Evolutionary conservation across 2,888 invertebrate genomes (phyloP).

Genomic region (Lasioglossum leucozonium): DNA sequence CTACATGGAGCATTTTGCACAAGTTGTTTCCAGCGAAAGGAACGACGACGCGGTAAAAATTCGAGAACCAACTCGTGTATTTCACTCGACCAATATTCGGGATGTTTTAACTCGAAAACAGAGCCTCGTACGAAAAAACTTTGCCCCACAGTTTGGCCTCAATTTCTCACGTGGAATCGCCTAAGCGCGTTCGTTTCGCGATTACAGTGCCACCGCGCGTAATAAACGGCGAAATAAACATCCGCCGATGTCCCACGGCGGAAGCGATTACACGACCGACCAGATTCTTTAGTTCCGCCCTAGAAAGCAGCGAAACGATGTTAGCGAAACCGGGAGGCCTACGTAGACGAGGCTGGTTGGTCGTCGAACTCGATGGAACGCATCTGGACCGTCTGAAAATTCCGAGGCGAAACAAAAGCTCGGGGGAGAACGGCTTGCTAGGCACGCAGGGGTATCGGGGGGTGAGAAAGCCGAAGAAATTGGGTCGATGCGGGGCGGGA

Average conservation of each 20-base stretch:
- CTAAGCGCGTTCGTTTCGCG: no score
- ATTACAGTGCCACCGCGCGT: neutral
- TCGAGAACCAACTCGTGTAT: no score
- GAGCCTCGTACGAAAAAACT: neutral
- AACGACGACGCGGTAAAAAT: neutral
- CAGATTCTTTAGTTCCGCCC: neutral
- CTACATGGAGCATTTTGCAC: neutral
- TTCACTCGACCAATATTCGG: neutral
- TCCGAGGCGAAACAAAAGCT: neutral
- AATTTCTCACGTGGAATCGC: neutral
- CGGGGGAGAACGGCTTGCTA: neutral
- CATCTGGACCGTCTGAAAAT: neutral
- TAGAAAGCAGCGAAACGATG: neutral
- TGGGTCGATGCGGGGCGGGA: neutral
- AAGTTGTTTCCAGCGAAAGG: neutral
- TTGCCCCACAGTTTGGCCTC: neutral
- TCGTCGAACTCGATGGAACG: conserved; percentile 4
- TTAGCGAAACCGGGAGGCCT: neutral
- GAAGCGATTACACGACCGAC: neutral
- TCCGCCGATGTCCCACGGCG: neutral
- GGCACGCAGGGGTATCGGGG: conserved; percentile 7
- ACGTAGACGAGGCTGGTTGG: neutral
- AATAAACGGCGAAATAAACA: neutral
- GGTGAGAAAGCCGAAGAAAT: neutral
- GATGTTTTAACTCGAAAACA: neutral